Base-by-base conservation (phyloP, 1,140 invertebrate species). In the Heterodera carotae region DNA sequence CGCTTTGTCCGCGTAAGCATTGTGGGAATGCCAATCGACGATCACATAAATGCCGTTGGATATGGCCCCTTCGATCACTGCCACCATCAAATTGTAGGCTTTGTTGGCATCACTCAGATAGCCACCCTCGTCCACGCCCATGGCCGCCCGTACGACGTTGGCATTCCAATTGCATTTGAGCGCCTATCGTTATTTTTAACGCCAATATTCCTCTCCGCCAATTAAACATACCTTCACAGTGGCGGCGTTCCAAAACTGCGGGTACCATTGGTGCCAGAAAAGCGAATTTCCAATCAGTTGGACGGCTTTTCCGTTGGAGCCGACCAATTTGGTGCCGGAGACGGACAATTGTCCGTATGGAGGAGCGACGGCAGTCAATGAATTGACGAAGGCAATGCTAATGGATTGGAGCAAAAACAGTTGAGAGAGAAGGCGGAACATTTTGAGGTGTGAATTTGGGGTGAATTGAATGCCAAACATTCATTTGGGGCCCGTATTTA, bases 61-160 rank as follows among this genome's bases (percentile, higher is more conserved):
- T 29, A 78, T 78, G 0, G 77, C 77, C 15, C 76, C 77, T 15
- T 78, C 39, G 8, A 78, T 48, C 69, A 78, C 77, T 7, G 39
- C 2, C 7, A 43, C 39, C 39, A 1, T 12, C 39, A 43, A 12
- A 5, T 43, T 43, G 39, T 43, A 43, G 1, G 39, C 39, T 7
- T 1, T 43, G 39, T 0, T 43, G 7, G 39, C 7, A 12, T 25
- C 60, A 22, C 2, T 31, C n/a, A 25, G 0, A 31, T 25, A 62
- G 29, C 78, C 76, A 4, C 78, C 8, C 39, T 29, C 8, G 25
- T 78, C 76, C 27, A 78, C 76, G 25, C 59, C 76, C 76, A 78
- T 64, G 22, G 76, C 76, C 27, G 76, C 76, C 33, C 76, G 53
- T 6, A 78, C 76, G 48, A 78, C 56, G 60, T 78, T 78, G 1